These are phyloP conservation scores for Endomychus coccineus DNA, from an alignment of 2,888 invertebrate species.

Conservation along the genomic window DNA sequence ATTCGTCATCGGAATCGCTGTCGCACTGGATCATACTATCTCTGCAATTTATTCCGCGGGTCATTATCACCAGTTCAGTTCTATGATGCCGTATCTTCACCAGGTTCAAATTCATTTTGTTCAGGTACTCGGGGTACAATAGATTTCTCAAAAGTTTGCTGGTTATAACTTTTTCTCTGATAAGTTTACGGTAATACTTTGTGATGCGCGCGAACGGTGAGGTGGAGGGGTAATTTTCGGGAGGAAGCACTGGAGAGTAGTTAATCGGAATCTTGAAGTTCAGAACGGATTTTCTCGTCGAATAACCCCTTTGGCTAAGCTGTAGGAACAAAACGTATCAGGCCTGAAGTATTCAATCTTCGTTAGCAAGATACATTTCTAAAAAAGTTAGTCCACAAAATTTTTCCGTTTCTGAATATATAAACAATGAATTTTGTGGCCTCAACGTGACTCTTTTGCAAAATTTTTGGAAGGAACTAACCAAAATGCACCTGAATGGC, in stretches of 20 bases:
- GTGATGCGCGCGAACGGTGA: slow-evolving; percentile 73
- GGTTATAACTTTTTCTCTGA: slow-evolving; percentile 64
- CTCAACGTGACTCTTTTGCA: no score
- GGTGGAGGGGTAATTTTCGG: slow-evolving; percentile 66
- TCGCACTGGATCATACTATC: slow-evolving; percentile 39
- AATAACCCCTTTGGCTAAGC: slow-evolving; percentile 51
- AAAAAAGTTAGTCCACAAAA: no score
- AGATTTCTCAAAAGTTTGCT: slow-evolving; percentile 66
- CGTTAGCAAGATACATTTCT: no score
- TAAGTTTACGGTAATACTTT: slow-evolving; percentile 66
- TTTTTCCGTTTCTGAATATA: no score
- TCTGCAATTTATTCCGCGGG: slow-evolving; percentile 32
- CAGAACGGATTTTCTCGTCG: slow-evolving; percentile 48
- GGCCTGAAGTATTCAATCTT: no score
- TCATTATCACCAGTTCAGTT: slow-evolving; percentile 43
- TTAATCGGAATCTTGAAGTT: slow-evolving; percentile 37
- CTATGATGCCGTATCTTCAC: slow-evolving; percentile 50
- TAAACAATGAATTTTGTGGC: no score
- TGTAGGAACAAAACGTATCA: slow-evolving; percentile 18
- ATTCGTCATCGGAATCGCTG: slow-evolving; percentile 42
- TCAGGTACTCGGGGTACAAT: slow-evolving; percentile 57
- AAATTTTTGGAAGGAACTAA: no score
- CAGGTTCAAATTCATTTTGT: slow-evolving; percentile 47
- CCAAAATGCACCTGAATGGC: no score
- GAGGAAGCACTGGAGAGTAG: slow-evolving; percentile 58